Conservation (phyloP, 2,113 vertebrate genomes). For the Crotophaga sulcirostris region DNA sequence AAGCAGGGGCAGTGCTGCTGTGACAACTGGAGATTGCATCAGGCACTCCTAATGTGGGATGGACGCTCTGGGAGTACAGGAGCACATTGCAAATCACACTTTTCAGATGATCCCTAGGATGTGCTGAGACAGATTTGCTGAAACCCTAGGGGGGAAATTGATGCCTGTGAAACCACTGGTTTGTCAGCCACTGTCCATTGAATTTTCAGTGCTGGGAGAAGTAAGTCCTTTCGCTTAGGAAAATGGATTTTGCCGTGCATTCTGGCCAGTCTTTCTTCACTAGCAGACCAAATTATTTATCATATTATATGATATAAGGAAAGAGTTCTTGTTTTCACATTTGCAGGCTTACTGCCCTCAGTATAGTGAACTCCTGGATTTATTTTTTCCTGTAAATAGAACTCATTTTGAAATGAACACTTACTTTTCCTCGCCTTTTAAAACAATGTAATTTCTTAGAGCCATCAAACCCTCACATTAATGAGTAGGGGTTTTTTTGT, state of each 20-base stretch:
- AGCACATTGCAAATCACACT: background rate
- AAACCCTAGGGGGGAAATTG: background rate
- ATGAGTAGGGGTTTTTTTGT: background rate
- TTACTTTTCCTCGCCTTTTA: background rate
- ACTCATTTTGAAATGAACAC: background rate
- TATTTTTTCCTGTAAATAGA: background rate
- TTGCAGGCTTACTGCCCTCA: background rate
- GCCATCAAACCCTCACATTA: background rate
- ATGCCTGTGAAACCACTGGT: background rate
- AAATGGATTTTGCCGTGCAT: background rate
- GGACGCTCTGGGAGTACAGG: background rate
- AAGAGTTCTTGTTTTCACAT: background rate
- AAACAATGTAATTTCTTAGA: background rate
- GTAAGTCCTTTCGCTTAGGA: background rate
- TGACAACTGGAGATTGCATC: background rate
- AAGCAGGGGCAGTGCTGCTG: background rate
- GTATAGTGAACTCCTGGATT: background rate
- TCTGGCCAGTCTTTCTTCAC: background rate
- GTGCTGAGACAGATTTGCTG: background rate
- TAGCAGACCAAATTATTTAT: background rate
- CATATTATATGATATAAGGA: background rate
- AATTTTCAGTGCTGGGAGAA: background rate
- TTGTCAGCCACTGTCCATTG: background rate
- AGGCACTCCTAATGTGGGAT: background rate
- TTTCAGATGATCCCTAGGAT: background rate